Base-by-base conservation (phyloP, 2,797 vertebrate genomes). In the Argyrosomus regius region DNA sequence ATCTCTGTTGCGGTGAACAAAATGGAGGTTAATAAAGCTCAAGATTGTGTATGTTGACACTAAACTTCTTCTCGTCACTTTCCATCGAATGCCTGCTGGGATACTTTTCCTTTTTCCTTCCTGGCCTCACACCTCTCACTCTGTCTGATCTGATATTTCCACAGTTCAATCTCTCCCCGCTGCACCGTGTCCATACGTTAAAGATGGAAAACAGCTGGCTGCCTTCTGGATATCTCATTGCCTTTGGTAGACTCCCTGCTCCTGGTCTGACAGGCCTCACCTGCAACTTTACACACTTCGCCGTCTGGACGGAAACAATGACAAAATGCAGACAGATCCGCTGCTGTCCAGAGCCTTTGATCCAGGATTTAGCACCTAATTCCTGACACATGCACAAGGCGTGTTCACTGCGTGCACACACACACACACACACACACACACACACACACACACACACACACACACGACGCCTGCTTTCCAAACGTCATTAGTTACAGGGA, bases 151-250 rank as follows among this genome's bases (percentile, higher is more conserved):
- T 56, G 58, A 17, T 87, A 0, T 92, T 90, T 90, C 84, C 89
- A 86, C 71, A 28, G 58, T 72, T 64, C 58, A 78, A 3, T 72
- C 66, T 56, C 67, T 26, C 71, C 17, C 54, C 5, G 43, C 79
- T 79, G 65, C 73, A 62, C 65, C 22, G 10, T 48, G 73, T 87
- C 88, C 80, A 75, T 77, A 85, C 50, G 26, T 82, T 80, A 35
- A 75, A 86, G 81, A 91, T 88, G 81, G 87, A 91, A 93, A 93
- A 85, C 92, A 92, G 80, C 85, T 93, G 89, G 41, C 61, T 6
- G 57, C 56, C 61, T 72, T 39, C 54, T 80, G 78, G 82, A 78
- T 90, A 81, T 81, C 41, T 67, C 48, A 0, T 52, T 66, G 39
- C 45, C 52, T 76, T 65, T 81, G 91, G 84, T 82, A 50, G 53